Percentiles rank a stretch among this genome's conserved stretches.
Conservation (phyloP, 2,888 invertebrate genomes). For the Leptopilina myrica region DNA sequence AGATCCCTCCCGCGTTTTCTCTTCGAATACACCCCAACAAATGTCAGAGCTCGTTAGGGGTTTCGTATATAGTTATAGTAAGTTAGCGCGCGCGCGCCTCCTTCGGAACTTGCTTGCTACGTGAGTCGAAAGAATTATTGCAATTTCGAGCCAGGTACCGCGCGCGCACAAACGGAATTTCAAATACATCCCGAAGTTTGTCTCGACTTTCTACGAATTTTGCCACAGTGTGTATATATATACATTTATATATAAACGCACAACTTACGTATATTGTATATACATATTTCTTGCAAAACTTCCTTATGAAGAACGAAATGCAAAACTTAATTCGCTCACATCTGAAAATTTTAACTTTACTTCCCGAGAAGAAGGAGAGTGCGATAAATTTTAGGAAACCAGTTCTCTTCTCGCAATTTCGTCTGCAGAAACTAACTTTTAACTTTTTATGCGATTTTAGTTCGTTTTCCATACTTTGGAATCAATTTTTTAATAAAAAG, state of each 20-base stretch:
- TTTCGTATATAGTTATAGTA: conserved; percentile 63
- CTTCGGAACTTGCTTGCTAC: conserved; percentile 59
- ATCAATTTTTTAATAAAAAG: no score
- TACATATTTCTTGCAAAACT: conserved; percentile 19
- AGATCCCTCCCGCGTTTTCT: conserved; percentile 42
- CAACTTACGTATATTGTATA: neutral
- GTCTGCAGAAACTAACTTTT: no score
- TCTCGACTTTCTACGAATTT: conserved; percentile 52
- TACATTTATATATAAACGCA: no score
- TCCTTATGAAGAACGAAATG: conserved; percentile 13
- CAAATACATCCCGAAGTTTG: conserved; percentile 46
- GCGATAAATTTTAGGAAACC: conserved; percentile 27
- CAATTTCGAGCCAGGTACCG: conserved; percentile 64
- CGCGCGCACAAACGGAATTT: conserved; percentile 57
- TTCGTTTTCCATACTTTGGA: no score
- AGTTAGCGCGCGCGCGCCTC: conserved; percentile 59
- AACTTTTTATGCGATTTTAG: no score
- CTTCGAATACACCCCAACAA: conserved; percentile 62
- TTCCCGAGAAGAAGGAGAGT: neutral
- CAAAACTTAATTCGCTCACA: conserved; percentile 26
- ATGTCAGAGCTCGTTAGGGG: conserved; percentile 73
- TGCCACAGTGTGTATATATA: conserved; percentile 43
- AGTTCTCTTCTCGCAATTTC: conserved; percentile 15
- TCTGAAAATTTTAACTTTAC: neutral
- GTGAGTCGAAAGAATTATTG: conserved; percentile 73